Evolutionary conservation across 2,888 invertebrate species (phyloP), one percentile per base, ranked within the genome.

Genomic region (Heliconius sara): DNA sequence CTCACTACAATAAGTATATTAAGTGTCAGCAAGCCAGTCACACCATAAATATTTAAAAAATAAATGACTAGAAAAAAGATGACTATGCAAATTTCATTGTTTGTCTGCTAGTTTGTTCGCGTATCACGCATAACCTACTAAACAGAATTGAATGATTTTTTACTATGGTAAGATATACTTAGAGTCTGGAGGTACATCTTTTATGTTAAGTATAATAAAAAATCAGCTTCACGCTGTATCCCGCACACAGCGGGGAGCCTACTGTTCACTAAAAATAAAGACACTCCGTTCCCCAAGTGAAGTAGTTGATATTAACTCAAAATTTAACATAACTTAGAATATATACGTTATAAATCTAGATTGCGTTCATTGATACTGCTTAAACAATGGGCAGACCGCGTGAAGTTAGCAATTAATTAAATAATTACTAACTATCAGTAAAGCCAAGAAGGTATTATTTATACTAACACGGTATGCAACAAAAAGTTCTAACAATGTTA

Each of bases 271-370:
- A 39, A 39, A 10, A 10, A 39, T 39, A 39, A 22, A 52, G 22
- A 22, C 6, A 52, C 22, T 19, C 19, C 7, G 2, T 52, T 52
- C 2, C 7, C 52, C 7, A 25, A 65, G 13, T 68, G 7, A 39
- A 39, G 68, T 70, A 70, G 43, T 70, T 70, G 43, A 43, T 43
- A 30, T 43, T 63, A 43, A 63, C 25, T 71, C 27, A 70, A 39
- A 77, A 63, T 25, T 47, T 65, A 13, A 43, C 68, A 74, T 70
- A 76, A 72, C 43, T 39, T 70, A 63, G 80, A 78, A 78, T 81
- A 79, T 79, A 79, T 82, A 78, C 60, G 71, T 81, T 27, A 80
- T 82, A 82, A 82, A 82, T 82, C 81, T 82, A 76, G 82, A 82
- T 81, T 75, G 78, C 78, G 80, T 77, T 73, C 80, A 75, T 80